A percentile compares a stretch with the other conserved stretches of the same genome.
These are phyloP conservation scores for Platycnemis pennipes DNA, from an alignment of 2,888 invertebrate species.

Conservation along the genomic window DNA sequence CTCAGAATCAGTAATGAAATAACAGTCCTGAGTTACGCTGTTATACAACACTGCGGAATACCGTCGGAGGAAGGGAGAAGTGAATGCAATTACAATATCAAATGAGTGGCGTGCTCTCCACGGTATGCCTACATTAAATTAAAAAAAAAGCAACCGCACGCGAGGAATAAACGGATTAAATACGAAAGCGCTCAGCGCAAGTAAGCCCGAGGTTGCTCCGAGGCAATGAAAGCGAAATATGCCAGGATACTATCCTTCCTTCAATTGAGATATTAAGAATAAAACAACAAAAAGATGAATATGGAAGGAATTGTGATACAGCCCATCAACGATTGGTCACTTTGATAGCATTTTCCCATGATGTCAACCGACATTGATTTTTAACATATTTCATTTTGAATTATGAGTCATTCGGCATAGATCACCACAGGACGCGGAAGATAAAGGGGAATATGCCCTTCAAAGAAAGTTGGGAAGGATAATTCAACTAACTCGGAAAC, in stretches of 20 bases:
- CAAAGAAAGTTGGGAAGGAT: too few species aligned
- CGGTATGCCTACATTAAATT: not conserved
- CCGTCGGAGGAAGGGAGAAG: not conserved
- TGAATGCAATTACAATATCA: not conserved
- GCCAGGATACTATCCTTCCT: not conserved
- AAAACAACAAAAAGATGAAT: too few species aligned
- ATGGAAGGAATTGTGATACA: too few species aligned
- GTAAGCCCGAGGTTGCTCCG: not conserved
- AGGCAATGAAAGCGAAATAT: not conserved
- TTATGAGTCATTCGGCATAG: too few species aligned
- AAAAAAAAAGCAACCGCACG: not conserved
- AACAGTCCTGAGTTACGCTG: not conserved
- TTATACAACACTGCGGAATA: not conserved
- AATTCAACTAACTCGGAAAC: too few species aligned
- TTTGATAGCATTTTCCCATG: too few species aligned
- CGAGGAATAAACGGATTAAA: not conserved
- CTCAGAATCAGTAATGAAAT: not conserved
- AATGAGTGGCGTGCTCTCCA: not conserved
- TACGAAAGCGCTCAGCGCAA: not conserved
- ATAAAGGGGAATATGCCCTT: too few species aligned
- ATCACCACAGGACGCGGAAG: too few species aligned
- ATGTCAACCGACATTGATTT: too few species aligned
- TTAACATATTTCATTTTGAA: too few species aligned
- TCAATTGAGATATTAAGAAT: not conserved
- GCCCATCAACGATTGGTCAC: too few species aligned